Percentiles rank a stretch among this genome's conserved stretches.
Conservation (phyloP, 1,140 invertebrate genomes). For the Ceratina australensis region DNA sequence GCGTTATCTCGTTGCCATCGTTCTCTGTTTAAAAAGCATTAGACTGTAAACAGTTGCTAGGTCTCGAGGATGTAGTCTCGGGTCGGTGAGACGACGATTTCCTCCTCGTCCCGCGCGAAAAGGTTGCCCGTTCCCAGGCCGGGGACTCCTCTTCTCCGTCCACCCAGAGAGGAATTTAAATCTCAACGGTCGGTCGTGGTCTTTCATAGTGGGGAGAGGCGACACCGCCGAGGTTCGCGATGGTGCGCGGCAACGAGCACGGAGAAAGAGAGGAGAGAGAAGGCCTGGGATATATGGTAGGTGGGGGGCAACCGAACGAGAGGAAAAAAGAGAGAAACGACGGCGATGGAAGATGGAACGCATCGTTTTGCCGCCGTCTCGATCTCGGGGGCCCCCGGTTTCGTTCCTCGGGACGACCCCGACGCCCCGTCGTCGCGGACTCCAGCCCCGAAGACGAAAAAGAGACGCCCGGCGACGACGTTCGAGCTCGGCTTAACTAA, state of each 20-base stretch:
- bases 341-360: conserved; percentile 30
- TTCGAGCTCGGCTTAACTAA: background rate
- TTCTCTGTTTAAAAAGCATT: too few species aligned
- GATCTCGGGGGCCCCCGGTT: background rate
- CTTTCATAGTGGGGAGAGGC: conserved; percentile 55
- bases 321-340: conserved; percentile 11
- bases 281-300: background rate
- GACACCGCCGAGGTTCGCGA: conserved; percentile 43
- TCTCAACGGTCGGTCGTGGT: conserved; percentile 72
- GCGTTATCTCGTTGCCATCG: too few species aligned
- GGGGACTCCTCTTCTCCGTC: conserved; percentile 56
- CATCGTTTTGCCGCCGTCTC: conserved; percentile 17
- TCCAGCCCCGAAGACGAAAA: conserved; percentile 14
- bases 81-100: conserved; percentile 44
- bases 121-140: conserved; percentile 63
- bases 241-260: conserved; percentile 10
- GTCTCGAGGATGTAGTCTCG: conserved; percentile 1
- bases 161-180: conserved; percentile 73
- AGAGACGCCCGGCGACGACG: background rate
- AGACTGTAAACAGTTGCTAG: too few species aligned
- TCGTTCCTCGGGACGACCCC: conserved; percentile 8
- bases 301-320: background rate
- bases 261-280: background rate
- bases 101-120: conserved; percentile 22
- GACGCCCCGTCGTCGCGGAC: background rate